A percentile compares a stretch with the other conserved stretches of the same genome.
Evolutionary conservation across 2,888 invertebrate species (phyloP).

Genomic region (Yponomeuta plumbellus): DNA sequence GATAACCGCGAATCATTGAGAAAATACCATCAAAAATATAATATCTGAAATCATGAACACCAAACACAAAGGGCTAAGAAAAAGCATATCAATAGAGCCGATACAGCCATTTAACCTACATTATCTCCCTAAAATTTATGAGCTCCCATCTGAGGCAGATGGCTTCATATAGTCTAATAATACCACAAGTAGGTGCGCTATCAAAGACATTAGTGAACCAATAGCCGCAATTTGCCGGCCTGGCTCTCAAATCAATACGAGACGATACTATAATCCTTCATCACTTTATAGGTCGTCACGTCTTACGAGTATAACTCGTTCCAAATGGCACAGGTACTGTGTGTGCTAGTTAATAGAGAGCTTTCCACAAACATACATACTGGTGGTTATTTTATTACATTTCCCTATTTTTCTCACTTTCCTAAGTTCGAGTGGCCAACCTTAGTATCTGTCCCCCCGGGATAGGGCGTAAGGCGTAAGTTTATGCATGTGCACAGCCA

Average conservation of each 20-base stretch:
- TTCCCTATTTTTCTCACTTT: too few species aligned
- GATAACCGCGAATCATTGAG: too few species aligned
- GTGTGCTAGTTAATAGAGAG: too few species aligned
- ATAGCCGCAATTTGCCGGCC: background rate
- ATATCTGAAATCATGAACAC: too few species aligned
- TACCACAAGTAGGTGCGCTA: background rate
- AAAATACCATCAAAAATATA: too few species aligned
- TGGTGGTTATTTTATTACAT: too few species aligned
- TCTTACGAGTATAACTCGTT: background rate
- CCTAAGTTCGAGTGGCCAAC: too few species aligned
- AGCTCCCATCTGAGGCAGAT: background rate
- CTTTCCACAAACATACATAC: too few species aligned
- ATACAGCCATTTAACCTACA: background rate
- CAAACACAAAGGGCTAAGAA: background rate
- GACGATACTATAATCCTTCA: background rate
- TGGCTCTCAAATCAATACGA: background rate
- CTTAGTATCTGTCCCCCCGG: too few species aligned
- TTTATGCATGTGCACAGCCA: too few species aligned
- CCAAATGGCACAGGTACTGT: too few species aligned
- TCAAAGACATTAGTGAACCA: background rate
- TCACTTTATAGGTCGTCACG: conserved; percentile 2
- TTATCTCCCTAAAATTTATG: background rate
- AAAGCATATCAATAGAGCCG: background rate
- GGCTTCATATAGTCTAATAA: background rate
- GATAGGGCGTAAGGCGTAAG: too few species aligned